A percentile compares a stretch with the other conserved stretches of the same genome.
Evolutionary conservation across 2,888 invertebrate genomes (phyloP).

Genomic region (Mellilla xanthometata): DNA sequence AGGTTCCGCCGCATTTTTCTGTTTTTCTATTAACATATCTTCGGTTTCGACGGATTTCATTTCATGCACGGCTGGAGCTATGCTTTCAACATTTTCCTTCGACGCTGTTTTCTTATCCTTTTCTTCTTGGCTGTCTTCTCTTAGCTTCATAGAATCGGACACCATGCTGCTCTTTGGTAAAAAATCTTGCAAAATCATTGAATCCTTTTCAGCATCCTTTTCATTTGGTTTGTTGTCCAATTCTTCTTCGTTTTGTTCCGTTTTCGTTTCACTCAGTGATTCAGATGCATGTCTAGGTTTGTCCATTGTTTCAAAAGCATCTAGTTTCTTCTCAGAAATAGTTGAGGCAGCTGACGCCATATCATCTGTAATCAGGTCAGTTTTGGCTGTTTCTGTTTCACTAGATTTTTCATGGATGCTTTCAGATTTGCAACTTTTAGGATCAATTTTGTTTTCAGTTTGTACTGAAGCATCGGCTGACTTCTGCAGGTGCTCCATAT

Average conservation of each 20-base stretch:
- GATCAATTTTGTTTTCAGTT: slow-evolving; percentile 17
- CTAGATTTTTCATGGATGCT: slow-evolving; percentile 25
- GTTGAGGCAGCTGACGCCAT: slow-evolving; percentile 39
- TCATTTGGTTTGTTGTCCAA: neutral
- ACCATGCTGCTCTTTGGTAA: neutral
- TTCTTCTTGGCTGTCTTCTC: slow-evolving; percentile 25
- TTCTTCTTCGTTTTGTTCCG: neutral
- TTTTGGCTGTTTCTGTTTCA: slow-evolving; percentile 18
- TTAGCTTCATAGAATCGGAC: slow-evolving; percentile 17
- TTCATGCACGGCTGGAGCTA: slow-evolving; percentile 8
- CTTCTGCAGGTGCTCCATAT: slow-evolving; percentile 21
- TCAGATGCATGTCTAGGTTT: slow-evolving; percentile 13
- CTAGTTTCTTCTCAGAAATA: slow-evolving; percentile 33
- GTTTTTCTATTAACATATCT: slow-evolving; percentile 9
- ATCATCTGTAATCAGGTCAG: slow-evolving; percentile 27
- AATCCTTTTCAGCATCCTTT: slow-evolving; percentile 4
- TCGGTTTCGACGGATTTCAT: slow-evolving; percentile 24
- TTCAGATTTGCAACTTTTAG: slow-evolving; percentile 13
- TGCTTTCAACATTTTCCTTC: neutral
- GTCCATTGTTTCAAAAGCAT: slow-evolving; percentile 22
- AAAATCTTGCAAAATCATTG: slow-evolving; percentile 4
- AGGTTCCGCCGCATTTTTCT: slow-evolving; percentile 7
- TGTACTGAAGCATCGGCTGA: slow-evolving; percentile 15
- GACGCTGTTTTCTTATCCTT: neutral
- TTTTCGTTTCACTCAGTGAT: neutral